A percentile compares a stretch with the other conserved stretches of the same genome.
These are phyloP conservation scores for Anthrax anthrax DNA, from an alignment of 2,888 invertebrate species.

Conservation along the genomic window DNA sequence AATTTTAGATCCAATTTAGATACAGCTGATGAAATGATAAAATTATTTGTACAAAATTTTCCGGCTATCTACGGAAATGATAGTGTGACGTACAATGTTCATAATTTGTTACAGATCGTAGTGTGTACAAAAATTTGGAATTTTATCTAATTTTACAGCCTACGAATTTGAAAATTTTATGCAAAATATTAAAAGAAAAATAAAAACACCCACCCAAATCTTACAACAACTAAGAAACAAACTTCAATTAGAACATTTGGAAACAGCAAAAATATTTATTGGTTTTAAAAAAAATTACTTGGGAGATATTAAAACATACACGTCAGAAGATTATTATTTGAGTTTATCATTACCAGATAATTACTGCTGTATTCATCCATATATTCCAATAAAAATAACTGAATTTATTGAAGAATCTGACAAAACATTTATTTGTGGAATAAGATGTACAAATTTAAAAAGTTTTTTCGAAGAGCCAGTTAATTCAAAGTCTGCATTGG, in stretches of 20 bases:
- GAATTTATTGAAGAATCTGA: background rate
- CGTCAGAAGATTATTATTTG: background rate
- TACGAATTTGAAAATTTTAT: conserved; percentile 11
- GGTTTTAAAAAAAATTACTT: background rate
- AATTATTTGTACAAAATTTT: conserved; percentile 11
- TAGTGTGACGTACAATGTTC: conserved; percentile 10
- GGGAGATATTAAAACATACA: conserved; percentile 1
- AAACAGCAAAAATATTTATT: background rate
- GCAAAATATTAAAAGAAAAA: conserved; percentile 3
- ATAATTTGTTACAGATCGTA: conserved; percentile 10
- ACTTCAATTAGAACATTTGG: background rate
- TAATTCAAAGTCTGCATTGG: background rate
- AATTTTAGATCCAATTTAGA: conserved; percentile 3
- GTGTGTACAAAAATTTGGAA: conserved; percentile 5
- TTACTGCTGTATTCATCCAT: conserved; percentile 1
- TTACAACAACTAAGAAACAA: conserved; percentile 3
- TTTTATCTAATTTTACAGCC: conserved; percentile 6
- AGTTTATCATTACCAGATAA: background rate
- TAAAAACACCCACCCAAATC: conserved; percentile 5
- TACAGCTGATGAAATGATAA: conserved; percentile 5
- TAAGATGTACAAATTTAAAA: background rate
- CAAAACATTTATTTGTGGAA: background rate
- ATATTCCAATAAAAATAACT: conserved; percentile 4
- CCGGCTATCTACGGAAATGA: conserved; percentile 10
- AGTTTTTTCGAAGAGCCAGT: conserved; percentile 1